Evolutionary conservation across 2,113 vertebrate genomes (phyloP).

Genomic region (Helogale parvula): DNA sequence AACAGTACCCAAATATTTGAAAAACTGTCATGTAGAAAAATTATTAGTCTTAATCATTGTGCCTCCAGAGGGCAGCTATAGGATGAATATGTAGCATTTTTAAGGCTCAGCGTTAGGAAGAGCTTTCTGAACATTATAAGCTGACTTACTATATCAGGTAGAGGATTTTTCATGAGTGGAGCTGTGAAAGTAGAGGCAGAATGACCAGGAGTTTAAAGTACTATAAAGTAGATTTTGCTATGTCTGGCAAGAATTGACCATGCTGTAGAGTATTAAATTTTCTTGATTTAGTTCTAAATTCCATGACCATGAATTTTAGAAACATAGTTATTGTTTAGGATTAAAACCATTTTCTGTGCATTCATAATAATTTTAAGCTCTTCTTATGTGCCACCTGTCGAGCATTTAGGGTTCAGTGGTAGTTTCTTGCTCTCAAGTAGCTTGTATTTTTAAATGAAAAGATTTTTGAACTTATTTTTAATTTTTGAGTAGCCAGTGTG

Average conservation of each 20-base stretch:
- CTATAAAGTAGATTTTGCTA: neutral
- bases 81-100: neutral
- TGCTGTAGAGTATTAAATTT: neutral
- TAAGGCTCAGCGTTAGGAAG: neutral
- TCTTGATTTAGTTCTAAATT: neutral
- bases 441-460: slow-evolving; percentile 26
- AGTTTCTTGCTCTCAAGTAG: neutral
- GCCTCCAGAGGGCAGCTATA: neutral
- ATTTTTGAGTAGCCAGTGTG: neutral
- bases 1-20: neutral
- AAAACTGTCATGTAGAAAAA: neutral
- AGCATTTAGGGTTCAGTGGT: neutral
- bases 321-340: neutral
- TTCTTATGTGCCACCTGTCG: neutral
- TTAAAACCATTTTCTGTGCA: neutral
- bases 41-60: neutral
- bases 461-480: neutral
- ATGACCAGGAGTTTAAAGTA: neutral
- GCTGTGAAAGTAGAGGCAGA: neutral
- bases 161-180: neutral
- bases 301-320: neutral
- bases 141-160: neutral
- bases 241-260: neutral
- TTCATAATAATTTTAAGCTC: neutral
- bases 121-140: neutral